A percentile compares a stretch with the other conserved stretches of the same genome.
phyloP scores from a whole-genome alignment of 37 sponge, comb jelly and placozoan genomes.

The Aphrocallistes beatrix region DNA sequence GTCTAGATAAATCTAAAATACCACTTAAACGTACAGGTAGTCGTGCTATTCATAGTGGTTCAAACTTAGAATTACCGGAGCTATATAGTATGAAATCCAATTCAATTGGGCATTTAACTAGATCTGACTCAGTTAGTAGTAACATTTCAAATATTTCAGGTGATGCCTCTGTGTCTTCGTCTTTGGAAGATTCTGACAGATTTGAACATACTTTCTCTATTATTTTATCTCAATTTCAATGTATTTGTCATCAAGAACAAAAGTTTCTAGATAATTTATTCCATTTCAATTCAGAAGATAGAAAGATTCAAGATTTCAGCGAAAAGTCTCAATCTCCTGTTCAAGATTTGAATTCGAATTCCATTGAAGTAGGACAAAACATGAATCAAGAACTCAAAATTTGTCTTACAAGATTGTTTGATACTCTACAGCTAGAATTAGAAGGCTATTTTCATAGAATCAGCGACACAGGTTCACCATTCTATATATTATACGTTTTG shows the following conservation, averaged over 20 bases:
- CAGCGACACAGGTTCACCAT: not conserved
- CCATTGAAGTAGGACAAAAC: not conserved
- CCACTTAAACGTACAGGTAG: not conserved
- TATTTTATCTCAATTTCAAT: constrained; percentile 50
- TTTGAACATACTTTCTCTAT: constrained; percentile 34
- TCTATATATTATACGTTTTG: not conserved
- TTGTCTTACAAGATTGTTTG: constrained; percentile 44
- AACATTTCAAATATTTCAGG: not conserved
- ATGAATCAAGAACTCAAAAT: constrained; percentile 1
- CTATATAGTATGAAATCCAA: not conserved
- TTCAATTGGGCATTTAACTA: not conserved
- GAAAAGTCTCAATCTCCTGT: not conserved
- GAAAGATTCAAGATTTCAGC: not conserved
- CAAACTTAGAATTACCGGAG: not conserved
- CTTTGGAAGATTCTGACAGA: not conserved
- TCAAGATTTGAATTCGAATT: not conserved
- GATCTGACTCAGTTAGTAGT: not conserved
- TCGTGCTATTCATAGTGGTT: not conserved
- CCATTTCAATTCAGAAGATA: constrained; percentile 36
- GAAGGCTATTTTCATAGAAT: constrained; percentile 41
- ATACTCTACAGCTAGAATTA: constrained; percentile 44
- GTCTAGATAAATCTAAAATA: not conserved
- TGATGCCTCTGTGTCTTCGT: not conserved
- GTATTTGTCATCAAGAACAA: constrained; percentile 54
- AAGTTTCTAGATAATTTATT: constrained; percentile 62